These are phyloP conservation scores for Callaeas wilsoni DNA, from an alignment of 2,113 vertebrate species.

Conservation along the genomic window DNA sequence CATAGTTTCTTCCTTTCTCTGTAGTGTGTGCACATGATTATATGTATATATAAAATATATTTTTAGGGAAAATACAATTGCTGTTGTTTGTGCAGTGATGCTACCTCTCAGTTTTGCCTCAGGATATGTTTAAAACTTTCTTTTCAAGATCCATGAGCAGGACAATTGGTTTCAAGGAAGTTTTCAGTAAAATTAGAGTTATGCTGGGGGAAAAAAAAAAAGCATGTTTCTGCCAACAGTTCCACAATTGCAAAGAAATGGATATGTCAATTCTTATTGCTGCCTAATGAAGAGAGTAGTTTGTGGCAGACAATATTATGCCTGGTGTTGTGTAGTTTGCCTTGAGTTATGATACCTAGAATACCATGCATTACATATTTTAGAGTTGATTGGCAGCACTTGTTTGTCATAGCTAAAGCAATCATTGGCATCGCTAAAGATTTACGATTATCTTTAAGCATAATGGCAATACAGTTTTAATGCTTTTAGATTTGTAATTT, in stretches of 20 bases:
- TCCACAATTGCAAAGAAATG: conserved; percentile 14
- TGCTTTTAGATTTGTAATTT: conserved; percentile 78
- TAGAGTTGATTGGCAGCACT: conserved; percentile 70
- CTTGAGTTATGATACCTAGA: conserved; percentile 32
- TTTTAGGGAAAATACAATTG: neutral
- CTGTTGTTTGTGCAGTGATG: neutral
- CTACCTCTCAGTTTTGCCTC: neutral
- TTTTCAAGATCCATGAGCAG: neutral
- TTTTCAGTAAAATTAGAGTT: conserved; percentile 30
- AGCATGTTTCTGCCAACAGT: neutral
- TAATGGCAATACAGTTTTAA: conserved; percentile 76
- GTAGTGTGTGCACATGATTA: neutral
- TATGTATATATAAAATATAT: neutral
- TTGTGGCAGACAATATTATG: conserved; percentile 55
- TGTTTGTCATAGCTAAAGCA: conserved; percentile 70
- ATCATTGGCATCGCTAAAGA: conserved; percentile 70
- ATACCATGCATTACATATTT: conserved; percentile 25
- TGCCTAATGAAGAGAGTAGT: conserved; percentile 18
- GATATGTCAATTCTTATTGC: neutral
- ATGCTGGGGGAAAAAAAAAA: neutral
- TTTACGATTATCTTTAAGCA: conserved; percentile 77
- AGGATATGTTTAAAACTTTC: neutral
- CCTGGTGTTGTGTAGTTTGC: conserved; percentile 50
- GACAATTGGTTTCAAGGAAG: conserved; percentile 5
- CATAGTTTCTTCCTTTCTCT: neutral